These are phyloP conservation scores for Tetrao urogallus DNA, from an alignment of 2,113 vertebrate species.

Conservation along the genomic window DNA sequence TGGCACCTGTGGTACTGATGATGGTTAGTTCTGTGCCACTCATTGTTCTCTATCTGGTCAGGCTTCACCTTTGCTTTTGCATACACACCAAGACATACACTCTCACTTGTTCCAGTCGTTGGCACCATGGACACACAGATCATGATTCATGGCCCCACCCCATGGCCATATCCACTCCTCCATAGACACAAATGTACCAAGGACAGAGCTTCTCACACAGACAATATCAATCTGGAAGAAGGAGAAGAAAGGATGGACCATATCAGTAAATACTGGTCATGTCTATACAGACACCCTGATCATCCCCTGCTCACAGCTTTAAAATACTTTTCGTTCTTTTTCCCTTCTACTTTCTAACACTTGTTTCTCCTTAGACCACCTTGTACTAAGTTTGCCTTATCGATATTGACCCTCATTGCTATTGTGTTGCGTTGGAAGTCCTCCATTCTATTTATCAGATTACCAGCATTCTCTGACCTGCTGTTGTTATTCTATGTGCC, in stretches of 20 bases:
- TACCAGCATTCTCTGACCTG: background rate
- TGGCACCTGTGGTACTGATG: background rate
- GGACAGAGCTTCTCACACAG: accelerated
- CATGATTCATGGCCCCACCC: accelerated
- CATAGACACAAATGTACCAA: background rate
- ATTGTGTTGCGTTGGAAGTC: accelerated
- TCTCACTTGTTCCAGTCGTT: accelerated
- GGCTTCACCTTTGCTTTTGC: background rate
- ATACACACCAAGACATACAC: accelerated
- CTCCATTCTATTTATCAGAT: accelerated
- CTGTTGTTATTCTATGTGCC: background rate
- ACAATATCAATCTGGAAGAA: background rate
- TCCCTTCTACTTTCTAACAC: background rate
- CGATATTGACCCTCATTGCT: accelerated
- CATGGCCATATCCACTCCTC: background rate
- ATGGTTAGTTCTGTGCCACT: accelerated
- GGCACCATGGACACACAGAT: accelerated
- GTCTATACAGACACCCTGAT: accelerated
- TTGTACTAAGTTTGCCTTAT: background rate
- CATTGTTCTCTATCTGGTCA: accelerated
- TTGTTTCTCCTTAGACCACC: background rate
- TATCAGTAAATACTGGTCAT: accelerated
- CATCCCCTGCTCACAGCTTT: background rate
- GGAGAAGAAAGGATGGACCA: accelerated
- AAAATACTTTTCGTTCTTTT: accelerated